Conservation (phyloP, 2,113 vertebrate species). For the Pachycephala philippinensis region DNA sequence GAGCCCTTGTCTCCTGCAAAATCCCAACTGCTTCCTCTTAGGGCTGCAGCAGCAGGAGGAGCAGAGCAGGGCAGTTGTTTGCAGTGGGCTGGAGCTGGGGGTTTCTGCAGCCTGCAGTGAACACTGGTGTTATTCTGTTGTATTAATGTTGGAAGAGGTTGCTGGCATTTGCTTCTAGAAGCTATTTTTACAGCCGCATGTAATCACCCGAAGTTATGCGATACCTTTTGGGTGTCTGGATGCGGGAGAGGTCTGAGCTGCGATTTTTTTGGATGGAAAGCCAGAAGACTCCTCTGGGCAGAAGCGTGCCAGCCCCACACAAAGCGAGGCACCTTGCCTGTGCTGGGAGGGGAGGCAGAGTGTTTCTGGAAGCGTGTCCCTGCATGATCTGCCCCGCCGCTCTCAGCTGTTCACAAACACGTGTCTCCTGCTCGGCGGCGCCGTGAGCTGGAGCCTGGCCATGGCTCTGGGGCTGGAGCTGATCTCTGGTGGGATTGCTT, state of each 20-base stretch:
- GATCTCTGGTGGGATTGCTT: conserved; percentile 8
- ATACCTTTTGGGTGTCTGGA: background rate
- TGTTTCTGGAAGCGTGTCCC: background rate
- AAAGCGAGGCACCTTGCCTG: fast-evolving
- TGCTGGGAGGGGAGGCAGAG: background rate
- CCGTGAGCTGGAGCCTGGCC: background rate
- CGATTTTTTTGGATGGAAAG: background rate
- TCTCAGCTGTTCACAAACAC: background rate
- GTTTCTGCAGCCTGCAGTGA: background rate
- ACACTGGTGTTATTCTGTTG: background rate
- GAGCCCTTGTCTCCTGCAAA: background rate
- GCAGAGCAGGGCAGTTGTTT: background rate
- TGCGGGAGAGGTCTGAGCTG: background rate
- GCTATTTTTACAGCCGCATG: background rate
- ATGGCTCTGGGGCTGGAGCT: conserved; percentile 21
- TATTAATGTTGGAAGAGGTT: conserved; percentile 17
- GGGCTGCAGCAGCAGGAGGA: background rate
- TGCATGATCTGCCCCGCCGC: background rate
- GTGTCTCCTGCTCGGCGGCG: background rate
- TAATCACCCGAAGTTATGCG: background rate
- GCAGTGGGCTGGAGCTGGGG: background rate
- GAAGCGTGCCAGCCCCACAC: background rate
- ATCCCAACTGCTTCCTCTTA: background rate
- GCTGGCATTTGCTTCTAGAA: background rate
- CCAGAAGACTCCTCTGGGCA: fast-evolving